Conservation (phyloP, 2,888 invertebrate genomes). For the Osedax frankpressi region DNA sequence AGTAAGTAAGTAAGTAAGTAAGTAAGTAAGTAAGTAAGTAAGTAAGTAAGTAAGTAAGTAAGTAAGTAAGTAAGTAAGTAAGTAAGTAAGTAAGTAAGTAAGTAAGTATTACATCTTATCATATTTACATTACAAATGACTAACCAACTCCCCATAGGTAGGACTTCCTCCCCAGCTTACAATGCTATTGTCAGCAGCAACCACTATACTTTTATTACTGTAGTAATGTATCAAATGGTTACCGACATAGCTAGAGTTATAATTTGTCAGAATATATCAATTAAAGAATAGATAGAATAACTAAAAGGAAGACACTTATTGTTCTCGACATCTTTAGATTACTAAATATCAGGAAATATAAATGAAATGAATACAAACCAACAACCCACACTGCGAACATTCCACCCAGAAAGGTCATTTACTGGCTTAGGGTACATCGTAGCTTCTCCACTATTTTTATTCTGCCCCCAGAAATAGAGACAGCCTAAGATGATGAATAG, state of each 20-base stretch:
- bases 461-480: constrained; percentile 74
- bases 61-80: no score
- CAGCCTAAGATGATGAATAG: constrained; percentile 48
- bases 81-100: no score
- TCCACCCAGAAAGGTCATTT: constrained; percentile 85
- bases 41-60: no score
- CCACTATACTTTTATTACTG: constrained; percentile 60
- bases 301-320: no score
- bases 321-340: no score
- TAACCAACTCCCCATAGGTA: constrained; percentile 77
- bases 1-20: no score
- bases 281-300: no score
- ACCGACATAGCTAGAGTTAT: no score
- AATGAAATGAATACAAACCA: constrained; percentile 39
- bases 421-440: constrained; percentile 92
- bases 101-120: not conserved
- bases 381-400: constrained; percentile 68
- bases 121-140: constrained; percentile 20
- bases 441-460: constrained; percentile 81
- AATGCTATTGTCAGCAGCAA: constrained; percentile 76
- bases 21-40: no score
- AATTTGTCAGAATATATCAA: no score
- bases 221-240: no score
- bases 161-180: constrained; percentile 89
- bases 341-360: no score